Base-by-base conservation (phyloP, 2,888 invertebrate species). In the Microdon myrmicae region DNA sequence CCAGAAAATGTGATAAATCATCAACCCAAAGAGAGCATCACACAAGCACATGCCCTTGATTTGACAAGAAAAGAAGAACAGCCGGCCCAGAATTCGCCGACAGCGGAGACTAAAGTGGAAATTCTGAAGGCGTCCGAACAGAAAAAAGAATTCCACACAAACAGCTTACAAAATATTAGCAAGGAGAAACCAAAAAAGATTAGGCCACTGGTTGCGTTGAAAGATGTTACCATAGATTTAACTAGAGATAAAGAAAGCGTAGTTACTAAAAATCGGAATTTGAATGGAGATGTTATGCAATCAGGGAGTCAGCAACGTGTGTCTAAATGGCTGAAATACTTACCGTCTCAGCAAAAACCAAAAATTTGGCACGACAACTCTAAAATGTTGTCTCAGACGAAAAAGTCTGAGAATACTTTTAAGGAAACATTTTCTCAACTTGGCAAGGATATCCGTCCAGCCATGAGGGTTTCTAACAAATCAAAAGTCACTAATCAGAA, bases 21-120 rank as follows among this genome's bases (percentile, higher is more conserved):
- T 3, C 29, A 4, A 4, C 14, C 16, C 4, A 31, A 8, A 1
- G 1, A 28, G 5, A 55, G 3, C 7, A 20, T 25, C 6, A 47
- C 47, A 9, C 64, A 58, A 10, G 38, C 12, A 3, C 37, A 53
- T 23, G 34, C 64, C 9, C 37, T 64, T 6, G 64, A 64, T 10
- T 16, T 64, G 6, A 58, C 56, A 3, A 64, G 38, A 4, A 53
- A 26, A 6, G 2, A 1, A 7, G 19, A n/a, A 2, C 7, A 12
- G 0, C n/a, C 16, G 17, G 14, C 2, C 12, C 6, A 14, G 20
- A n/a, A n/a, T n/a, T n/a, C n/a, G n/a, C n/a, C n/a, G n/a, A n/a
- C n/a, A n/a, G n/a, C n/a, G n/a, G n/a, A n/a, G n/a, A n/a, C 34
- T 20, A 16, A 37, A 23, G 7, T 14, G 23, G 19, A 25, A 7